Percentiles rank a stretch among this genome's conserved stretches.
Evolutionary conservation across 2,797 vertebrate species (phyloP).

Genomic region (Gallirallus australis): DNA sequence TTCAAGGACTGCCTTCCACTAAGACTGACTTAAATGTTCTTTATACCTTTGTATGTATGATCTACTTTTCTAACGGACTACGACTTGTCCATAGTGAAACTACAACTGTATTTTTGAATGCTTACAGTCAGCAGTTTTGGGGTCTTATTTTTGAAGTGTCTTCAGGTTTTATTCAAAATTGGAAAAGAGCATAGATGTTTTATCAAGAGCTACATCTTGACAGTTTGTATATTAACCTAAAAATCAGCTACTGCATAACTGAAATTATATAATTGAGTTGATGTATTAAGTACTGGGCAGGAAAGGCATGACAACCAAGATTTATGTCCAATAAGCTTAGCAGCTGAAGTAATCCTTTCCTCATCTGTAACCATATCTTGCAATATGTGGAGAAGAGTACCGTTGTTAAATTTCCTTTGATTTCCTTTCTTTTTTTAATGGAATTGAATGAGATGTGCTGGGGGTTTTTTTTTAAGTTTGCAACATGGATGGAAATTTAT

Average conservation of each 20-base stretch:
- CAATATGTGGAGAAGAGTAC: conserved; percentile 77
- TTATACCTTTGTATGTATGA: conserved; percentile 88
- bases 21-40: conserved; percentile 83
- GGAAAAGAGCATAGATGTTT: conserved; percentile 71
- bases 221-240: conserved; percentile 70
- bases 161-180: conserved; percentile 71
- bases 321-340: conserved; percentile 62
- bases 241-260: conserved; percentile 61
- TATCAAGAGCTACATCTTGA: conserved; percentile 68
- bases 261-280: conserved; percentile 66
- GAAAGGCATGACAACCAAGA: conserved; percentile 65
- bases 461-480: conserved; percentile 11
- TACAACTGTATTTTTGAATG: conserved; percentile 84
- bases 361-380: conserved; percentile 53
- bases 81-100: conserved; percentile 80
- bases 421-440: conserved; percentile 26
- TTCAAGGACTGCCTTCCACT: conserved; percentile 81
- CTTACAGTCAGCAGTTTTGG: conserved; percentile 74
- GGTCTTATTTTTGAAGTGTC: conserved; percentile 76
- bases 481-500: conserved; percentile 24
- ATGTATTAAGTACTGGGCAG: conserved; percentile 53
- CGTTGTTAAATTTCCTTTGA: conserved; percentile 51
- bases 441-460: conserved; percentile 39
- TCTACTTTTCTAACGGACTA: conserved; percentile 85
- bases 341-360: conserved; percentile 66